Evolutionary conservation across 2,113 vertebrate genomes (phyloP).

Genomic region (Tachysurus vachellii): DNA sequence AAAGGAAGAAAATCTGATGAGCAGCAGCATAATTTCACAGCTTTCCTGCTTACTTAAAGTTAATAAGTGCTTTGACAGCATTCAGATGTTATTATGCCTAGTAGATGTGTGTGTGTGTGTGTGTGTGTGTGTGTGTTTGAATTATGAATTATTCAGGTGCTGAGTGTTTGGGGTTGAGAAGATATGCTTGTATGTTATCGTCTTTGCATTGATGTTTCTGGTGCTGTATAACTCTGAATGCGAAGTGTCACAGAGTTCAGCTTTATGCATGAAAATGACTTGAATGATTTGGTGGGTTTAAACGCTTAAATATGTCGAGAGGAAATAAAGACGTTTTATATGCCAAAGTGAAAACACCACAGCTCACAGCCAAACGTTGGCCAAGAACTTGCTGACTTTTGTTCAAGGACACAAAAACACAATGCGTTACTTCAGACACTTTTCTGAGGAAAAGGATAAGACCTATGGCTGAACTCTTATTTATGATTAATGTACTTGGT

Average conservation of each 20-base stretch:
- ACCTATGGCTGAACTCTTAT: neutral
- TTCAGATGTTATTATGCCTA: slow-evolving; percentile 5
- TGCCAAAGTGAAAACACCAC: neutral
- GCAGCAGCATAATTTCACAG: slow-evolving; percentile 6
- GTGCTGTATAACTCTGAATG: neutral
- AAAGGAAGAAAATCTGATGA: slow-evolving; percentile 37
- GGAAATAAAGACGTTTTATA: neutral
- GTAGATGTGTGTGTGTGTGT: slow-evolving; percentile 13
- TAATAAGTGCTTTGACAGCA: slow-evolving; percentile 36
- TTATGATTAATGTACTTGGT: neutral
- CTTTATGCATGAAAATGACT: neutral
- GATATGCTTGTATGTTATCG: neutral
- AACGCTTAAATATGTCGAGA: neutral
- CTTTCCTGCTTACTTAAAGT: slow-evolving; percentile 24
- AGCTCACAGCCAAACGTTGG: neutral
- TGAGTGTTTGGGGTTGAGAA: neutral
- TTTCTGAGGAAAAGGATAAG: neutral
- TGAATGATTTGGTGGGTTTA: neutral
- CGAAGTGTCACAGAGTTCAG: neutral
- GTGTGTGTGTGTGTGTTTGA: neutral
- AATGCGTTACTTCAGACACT: neutral
- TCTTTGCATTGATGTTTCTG: neutral
- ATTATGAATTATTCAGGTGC: slow-evolving; percentile 23
- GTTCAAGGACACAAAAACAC: neutral
- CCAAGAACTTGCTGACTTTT: neutral